Conservation (phyloP, 2,888 invertebrate genomes). For the Liposcelis brunnea region DNA sequence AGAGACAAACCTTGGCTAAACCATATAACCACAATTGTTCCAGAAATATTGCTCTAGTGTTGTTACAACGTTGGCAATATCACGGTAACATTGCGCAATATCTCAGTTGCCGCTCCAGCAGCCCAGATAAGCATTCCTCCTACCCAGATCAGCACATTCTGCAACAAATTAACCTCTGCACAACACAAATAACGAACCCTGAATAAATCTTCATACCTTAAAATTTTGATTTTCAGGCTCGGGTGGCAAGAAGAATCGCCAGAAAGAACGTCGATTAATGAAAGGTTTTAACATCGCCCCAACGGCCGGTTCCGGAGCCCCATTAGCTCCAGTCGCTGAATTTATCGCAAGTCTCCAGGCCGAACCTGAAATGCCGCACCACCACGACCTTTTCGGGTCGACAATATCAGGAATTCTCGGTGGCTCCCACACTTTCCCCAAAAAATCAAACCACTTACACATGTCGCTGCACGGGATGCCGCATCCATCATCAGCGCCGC, state of each 20-base stretch:
- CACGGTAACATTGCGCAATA: no score
- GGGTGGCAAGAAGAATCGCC: conserved; percentile 84
- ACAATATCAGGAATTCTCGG: conserved; percentile 35
- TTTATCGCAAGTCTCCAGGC: conserved; percentile 53
- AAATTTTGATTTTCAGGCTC: conserved; percentile 38
- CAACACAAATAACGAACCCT: no score
- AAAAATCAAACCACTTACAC: conserved; percentile 14
- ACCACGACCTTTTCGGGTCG: conserved; percentile 44
- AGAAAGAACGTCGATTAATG: conserved; percentile 82
- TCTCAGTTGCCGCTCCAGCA: no score
- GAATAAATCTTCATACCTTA: no score
- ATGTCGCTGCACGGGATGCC: conserved; percentile 14
- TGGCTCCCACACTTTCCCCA: conserved; percentile 5
- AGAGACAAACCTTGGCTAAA: no score
- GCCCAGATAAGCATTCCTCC: no score
- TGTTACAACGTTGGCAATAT: no score
- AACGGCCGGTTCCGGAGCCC: conserved; percentile 27
- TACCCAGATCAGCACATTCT: no score
- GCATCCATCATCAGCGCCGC: conserved; percentile 16
- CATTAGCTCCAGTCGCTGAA: conserved; percentile 59
- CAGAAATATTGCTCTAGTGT: no score
- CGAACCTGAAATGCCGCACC: conserved; percentile 26
- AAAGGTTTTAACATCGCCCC: conserved; percentile 75
- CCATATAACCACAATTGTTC: no score
- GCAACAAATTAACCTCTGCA: no score